Conservation (phyloP, 2,797 vertebrate genomes). For the Melopsittacus undulatus region DNA sequence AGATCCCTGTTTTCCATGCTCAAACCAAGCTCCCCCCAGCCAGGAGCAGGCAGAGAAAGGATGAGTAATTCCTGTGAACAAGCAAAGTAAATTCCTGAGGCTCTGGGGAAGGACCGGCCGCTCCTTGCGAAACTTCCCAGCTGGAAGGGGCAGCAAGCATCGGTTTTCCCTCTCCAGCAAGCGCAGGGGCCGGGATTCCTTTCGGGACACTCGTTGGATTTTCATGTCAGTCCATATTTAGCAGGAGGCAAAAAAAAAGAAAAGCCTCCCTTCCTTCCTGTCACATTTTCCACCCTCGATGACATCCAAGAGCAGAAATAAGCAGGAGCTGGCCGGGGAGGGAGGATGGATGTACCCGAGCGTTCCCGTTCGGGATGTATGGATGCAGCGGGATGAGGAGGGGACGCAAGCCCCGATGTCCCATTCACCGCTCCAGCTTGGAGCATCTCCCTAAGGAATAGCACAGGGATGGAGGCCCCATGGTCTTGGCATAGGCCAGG, state of each 20-base stretch:
- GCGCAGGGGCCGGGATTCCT: constrained; percentile 30
- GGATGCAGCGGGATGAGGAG: neutral
- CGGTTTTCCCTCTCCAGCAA: neutral
- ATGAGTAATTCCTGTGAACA: constrained; percentile 8
- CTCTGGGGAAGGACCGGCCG: neutral
- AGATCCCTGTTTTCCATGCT: neutral
- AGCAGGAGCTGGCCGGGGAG: neutral
- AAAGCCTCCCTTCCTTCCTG: constrained; percentile 69
- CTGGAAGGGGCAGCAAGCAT: constrained; percentile 12
- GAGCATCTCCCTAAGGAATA: neutral
- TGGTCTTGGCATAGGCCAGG: neutral
- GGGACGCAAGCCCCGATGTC: too few relatives aligned
- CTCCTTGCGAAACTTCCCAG: constrained; percentile 38
- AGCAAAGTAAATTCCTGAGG: constrained; percentile 39
- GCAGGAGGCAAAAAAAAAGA: constrained; percentile 25
- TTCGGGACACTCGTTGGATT: constrained; percentile 35
- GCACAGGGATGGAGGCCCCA: neutral
- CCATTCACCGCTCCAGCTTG: accelerated
- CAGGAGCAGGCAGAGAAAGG: neutral
- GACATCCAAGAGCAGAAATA: constrained; percentile 57
- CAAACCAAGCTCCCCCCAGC: neutral
- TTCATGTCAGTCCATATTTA: constrained; percentile 67
- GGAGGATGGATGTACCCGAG: neutral
- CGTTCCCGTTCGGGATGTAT: neutral
- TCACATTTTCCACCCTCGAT: constrained; percentile 68